Evolutionary conservation across 1,140 invertebrate species (phyloP), one percentile per base, ranked within the genome.

Genomic region (Magallana gigas): DNA sequence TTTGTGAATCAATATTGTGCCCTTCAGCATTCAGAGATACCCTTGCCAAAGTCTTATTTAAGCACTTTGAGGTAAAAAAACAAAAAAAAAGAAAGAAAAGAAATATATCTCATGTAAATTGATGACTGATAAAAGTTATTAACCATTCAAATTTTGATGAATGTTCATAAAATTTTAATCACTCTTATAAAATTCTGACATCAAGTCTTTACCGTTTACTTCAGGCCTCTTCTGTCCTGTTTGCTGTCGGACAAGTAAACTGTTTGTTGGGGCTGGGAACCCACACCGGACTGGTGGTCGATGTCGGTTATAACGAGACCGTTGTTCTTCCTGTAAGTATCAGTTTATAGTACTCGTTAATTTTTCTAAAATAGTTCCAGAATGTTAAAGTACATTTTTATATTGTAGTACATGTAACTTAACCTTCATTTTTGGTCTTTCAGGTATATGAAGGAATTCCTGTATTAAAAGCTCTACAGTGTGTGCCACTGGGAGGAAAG

Each of bases 21-120:
- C 96, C 97, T 0, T 97, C 97, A 2, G 93, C 96, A 68, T 97
- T 98, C 90, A 95, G 98, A 91, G 97, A 99, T 90, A 97, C 97
- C 1, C 94, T 99, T 2, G 98, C 98, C 0, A 97, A 97, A 95
- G 98, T 99, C 16, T 95, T 99, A 11, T 99, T 98, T 93, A 95
- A 96, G 71, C 98, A 99, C 94, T 99, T 97, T 96, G 98, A 99
- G 96, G 97, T 98, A 48, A 48, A 48, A 48, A 48, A 48, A 48
- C 36, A 48, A 48, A 4, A 48, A 48, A 5, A 48, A 48, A 4
- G 36, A 48, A 4, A 48, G 5, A 5, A 48, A 48, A 4, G 36
- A 48, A 48, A 48, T 48, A 48, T 48, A 48, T 0, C 36, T 48
- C 5, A 48, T 48, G 36, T 48, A 48, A 48, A 48, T 48, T 23